Evolutionary conservation across 1,140 invertebrate genomes (phyloP).

Genomic region (Coelopa frigida): DNA sequence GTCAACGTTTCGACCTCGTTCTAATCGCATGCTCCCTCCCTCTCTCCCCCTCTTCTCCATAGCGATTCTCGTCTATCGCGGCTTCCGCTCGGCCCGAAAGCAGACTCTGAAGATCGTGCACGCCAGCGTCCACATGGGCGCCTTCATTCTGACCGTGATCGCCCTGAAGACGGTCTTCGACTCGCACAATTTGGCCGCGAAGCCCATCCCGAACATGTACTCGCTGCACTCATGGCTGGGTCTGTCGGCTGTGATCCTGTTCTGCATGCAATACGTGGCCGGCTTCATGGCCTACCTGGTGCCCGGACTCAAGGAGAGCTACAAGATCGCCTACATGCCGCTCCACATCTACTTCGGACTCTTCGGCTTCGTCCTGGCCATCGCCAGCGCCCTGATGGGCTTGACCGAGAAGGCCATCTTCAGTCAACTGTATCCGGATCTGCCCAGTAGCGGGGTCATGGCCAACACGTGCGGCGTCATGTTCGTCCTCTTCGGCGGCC

Average conservation of each 20-base stretch:
- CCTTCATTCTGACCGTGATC: constrained; percentile 62
- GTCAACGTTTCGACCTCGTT: no score
- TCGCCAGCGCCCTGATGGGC: constrained; percentile 66
- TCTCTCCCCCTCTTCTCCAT: constrained; percentile 20
- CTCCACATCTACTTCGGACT: constrained; percentile 76
- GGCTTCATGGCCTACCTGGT: constrained; percentile 71
- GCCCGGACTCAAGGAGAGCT: constrained; percentile 56
- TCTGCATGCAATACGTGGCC: constrained; percentile 67
- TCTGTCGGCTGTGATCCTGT: constrained; percentile 65
- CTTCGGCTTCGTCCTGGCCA: constrained; percentile 64
- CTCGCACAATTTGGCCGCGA: constrained; percentile 61
- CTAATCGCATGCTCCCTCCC: no score
- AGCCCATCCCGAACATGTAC: constrained; percentile 72
- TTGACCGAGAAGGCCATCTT: constrained; percentile 79
- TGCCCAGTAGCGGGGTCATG: constrained; percentile 59
- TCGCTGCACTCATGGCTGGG: constrained; percentile 83
- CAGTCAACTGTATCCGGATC: constrained; percentile 45
- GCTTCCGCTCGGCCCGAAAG: constrained; percentile 67
- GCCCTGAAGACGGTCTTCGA: constrained; percentile 76
- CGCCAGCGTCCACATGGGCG: constrained; percentile 58
- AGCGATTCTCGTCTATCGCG: constrained; percentile 80
- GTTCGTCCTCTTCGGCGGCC: constrained; percentile 60
- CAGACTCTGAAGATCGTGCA: constrained; percentile 71
- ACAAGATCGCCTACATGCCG: constrained; percentile 64
- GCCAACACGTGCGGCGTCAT: constrained; percentile 71